Base-by-base conservation (phyloP, 2,888 invertebrate genomes). In the Apodemia duryi region DNA sequence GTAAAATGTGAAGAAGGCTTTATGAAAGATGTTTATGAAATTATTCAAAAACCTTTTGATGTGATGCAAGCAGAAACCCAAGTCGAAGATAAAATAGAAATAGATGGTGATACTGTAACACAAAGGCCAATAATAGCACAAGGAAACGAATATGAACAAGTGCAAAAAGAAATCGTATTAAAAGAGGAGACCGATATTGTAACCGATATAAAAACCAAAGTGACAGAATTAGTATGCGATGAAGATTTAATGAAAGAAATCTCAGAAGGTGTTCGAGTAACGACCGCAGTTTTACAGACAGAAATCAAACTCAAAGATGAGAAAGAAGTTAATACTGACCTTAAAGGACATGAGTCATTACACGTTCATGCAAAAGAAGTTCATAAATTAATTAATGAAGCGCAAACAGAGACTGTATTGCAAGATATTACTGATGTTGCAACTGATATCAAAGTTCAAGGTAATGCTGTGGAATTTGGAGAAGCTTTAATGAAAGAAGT, bases 331-430 rank as follows among this genome's bases (percentile, higher is more conserved):
- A n/a, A 49, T n/a, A n/a, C n/a, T 6, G n/a, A 49, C 13, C 46
- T n/a, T 6, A n/a, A 49, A 49, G n/a, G 6, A 49, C 46, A n/a
- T 10, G 6, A n/a, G 0, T n/a, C n/a, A 49, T 49, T 49, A 49
- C 10, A 13, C 4, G 6, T n/a, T 2, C 9, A 57, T 57, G 32
- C n/a, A n/a, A n/a, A 49, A n/a, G 69, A 10, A 75, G 73, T 64
- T 72, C 74, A 61, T 38, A n/a, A 61, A 6, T 13, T 28, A 43
- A 43, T 43, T 43, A 11, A 7, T 43, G 11, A 43, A 43, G 46
- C 6, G 4, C 32, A 32, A 32, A 57, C 11, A 13, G 57, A 57
- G 32, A 13, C 5, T 49, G 5, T 49, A 5, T n/a, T n/a, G 46
- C 29, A 57, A 29, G 52, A 29, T 11, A 5, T 29, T 1, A 54